Evolutionary conservation across 2,113 vertebrate genomes (phyloP).

Genomic region (Pterophyllum scalare): DNA sequence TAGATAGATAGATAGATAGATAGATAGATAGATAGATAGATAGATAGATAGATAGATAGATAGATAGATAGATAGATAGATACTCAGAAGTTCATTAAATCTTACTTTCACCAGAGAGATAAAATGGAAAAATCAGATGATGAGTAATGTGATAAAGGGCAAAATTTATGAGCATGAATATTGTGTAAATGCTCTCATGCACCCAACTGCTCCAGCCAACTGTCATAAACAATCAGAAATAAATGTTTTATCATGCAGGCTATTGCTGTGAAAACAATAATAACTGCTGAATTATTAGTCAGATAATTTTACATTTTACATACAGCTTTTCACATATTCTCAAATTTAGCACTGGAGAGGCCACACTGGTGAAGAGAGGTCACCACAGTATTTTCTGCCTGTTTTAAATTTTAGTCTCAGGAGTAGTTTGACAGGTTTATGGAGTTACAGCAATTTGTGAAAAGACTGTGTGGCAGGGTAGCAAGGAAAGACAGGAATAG

Average conservation of each 20-base stretch:
- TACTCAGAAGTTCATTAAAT: not conserved
- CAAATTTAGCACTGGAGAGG: not conserved
- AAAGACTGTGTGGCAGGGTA: too few species aligned
- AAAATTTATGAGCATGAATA: not conserved
- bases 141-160: not conserved
- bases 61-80: too few species aligned
- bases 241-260: not conserved
- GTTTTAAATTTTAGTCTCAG: not conserved
- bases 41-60: not conserved
- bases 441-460: too few species aligned
- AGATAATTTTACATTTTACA: not conserved
- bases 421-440: not conserved
- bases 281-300: not conserved
- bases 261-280: not conserved
- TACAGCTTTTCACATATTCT: not conserved
- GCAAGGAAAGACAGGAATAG: too few species aligned
- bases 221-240: not conserved
- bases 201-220: not conserved
- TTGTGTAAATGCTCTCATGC: not conserved
- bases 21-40: not conserved
- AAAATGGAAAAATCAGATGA: conserved; percentile 1
- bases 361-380: not conserved
- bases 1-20: conserved; percentile 34
- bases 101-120: not conserved
- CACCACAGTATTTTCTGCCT: not conserved